These are phyloP conservation scores for Formicarius rufipectus DNA, from an alignment of 2,113 vertebrate species.

Conservation along the genomic window DNA sequence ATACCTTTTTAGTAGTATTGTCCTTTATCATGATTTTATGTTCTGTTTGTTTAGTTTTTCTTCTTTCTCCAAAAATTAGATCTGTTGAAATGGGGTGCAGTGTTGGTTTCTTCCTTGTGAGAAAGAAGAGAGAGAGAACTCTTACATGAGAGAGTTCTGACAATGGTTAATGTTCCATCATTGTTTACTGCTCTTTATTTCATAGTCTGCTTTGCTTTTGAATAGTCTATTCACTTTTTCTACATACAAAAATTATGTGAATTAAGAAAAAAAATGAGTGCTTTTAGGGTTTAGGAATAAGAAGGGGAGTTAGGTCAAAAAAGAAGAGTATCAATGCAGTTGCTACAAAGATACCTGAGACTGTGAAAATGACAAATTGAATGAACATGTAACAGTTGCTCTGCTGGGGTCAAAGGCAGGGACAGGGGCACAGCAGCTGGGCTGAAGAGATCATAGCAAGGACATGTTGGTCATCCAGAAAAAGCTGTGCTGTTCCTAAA, in stretches of 20 bases:
- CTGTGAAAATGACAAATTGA: background rate
- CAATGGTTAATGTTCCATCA: background rate
- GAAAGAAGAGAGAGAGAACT: background rate
- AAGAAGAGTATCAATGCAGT: background rate
- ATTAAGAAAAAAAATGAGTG: background rate
- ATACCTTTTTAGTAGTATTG: background rate
- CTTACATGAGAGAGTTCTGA: background rate
- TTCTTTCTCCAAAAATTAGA: background rate
- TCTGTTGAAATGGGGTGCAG: background rate
- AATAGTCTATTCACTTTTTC: background rate
- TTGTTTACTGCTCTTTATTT: background rate
- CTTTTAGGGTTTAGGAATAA: background rate
- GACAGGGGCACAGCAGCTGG: background rate
- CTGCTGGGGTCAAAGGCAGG: background rate
- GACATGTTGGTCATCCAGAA: background rate
- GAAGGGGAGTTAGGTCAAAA: background rate
- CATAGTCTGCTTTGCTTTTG: background rate
- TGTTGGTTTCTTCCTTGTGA: background rate
- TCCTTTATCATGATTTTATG: background rate
- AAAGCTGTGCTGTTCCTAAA: background rate
- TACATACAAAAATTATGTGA: accelerated
- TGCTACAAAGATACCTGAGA: background rate
- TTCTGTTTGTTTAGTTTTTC: background rate
- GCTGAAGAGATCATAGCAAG: background rate
- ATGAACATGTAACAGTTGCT: background rate